Base-by-base conservation (phyloP, 2,797 vertebrate species). In the Gallinago stenura region DNA sequence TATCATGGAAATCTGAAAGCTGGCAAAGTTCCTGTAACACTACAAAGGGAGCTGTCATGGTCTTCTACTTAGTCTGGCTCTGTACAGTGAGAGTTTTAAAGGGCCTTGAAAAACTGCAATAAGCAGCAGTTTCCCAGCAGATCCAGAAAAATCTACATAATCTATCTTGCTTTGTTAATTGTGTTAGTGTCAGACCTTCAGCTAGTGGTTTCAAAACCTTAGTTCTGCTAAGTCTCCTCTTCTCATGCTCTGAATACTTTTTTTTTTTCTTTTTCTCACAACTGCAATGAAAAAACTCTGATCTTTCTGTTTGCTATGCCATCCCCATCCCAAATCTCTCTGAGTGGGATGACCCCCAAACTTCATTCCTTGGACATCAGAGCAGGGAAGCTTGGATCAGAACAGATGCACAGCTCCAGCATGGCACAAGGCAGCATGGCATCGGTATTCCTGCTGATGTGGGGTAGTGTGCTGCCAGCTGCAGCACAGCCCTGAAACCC, bases 371-470 rank as follows among this genome's bases (percentile, higher is more conserved):
- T 46, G 30, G 39, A 20, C 9, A 12, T 12, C 31, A 45, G 10
- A 75, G 28, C 5, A 43, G n/a, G 20, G 56, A 69, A 60, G 24
- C 54, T 76, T 54, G 33, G 25, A 7, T 4, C 28, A 17, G 54
- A 58, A 82, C 39, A 25, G 66, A 69, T 26, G 35, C n/a, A 35
- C 8, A 51, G 60, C 3, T 6, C 56, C 80, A 81, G 10, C n/a
- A 57, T 0, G 1, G 41, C 26, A 48, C 45, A n/a, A 65, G 65
- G 48, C 57, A 66, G 20, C 2, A 3, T 20, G 39, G 21, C 10
- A 16, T 39, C 1, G 1, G 4, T 26, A 14, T 14, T 66, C 12
- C 54, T 75, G 45, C 1, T 0, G 0, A 28, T 21, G 9, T 2
- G 25, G 31, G 3, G 1, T 46, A 17, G 16, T 43, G 11, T 37